These are phyloP conservation scores for Carcina quercana DNA, from an alignment of 2,888 invertebrate genomes.

Conservation along the genomic window DNA sequence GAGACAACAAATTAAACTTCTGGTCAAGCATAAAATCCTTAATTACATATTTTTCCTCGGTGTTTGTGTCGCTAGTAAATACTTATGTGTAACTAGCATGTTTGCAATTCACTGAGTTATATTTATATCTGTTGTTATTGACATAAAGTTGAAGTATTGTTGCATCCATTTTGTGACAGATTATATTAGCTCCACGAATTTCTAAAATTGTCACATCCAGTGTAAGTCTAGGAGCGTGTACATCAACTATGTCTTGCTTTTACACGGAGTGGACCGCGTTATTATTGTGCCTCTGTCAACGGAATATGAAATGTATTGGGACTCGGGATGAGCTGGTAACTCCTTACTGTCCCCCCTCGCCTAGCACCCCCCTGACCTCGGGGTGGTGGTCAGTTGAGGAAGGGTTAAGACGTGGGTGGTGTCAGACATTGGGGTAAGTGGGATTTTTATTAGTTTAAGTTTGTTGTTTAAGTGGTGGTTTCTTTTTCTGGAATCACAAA, in stretches of 20 bases:
- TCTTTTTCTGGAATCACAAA: not conserved
- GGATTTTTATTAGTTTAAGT: slow-evolving; percentile 13
- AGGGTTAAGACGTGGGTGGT: slow-evolving; percentile 25
- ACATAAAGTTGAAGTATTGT: no score
- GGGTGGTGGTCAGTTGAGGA: slow-evolving; percentile 40
- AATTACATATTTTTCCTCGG: no score
- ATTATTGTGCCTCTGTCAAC: slow-evolving; percentile 75
- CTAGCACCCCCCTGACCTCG: slow-evolving; percentile 46
- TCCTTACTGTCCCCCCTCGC: slow-evolving; percentile 48
- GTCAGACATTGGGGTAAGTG: slow-evolving; percentile 30
- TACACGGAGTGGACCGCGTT: slow-evolving; percentile 57
- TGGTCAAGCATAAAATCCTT: no score
- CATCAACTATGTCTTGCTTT: slow-evolving; percentile 64
- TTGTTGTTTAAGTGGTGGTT: not conserved
- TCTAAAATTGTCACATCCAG: no score
- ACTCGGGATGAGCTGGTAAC: slow-evolving; percentile 61
- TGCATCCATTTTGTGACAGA: no score
- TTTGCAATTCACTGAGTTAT: no score
- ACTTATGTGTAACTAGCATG: no score
- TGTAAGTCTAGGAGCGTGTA: no score
- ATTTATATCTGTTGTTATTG: no score
- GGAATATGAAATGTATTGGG: slow-evolving; percentile 75
- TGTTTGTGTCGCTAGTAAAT: no score
- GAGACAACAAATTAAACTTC: no score
- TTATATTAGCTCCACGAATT: no score